A percentile compares a stretch with the other conserved stretches of the same genome.
These are phyloP conservation scores for Hippocampus barbouri DNA, from an alignment of 2,113 vertebrate genomes.

Conservation along the genomic window DNA sequence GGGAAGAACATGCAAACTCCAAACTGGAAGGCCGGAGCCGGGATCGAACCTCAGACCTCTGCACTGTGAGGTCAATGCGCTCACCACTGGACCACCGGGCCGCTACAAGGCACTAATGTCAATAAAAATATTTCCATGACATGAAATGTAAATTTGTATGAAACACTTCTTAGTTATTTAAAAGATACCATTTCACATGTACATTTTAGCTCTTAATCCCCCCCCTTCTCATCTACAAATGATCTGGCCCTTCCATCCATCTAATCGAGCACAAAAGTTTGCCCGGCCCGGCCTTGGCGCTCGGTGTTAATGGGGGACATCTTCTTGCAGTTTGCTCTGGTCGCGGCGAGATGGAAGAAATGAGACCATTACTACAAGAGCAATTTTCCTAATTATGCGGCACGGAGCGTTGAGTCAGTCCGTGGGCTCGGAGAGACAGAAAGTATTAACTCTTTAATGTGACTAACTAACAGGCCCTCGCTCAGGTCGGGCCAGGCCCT, in stretches of 20 bases:
- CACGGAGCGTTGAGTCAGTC: slow-evolving; percentile 75
- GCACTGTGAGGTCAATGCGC: too few relatives aligned
- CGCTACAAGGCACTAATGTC: too few relatives aligned
- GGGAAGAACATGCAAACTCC: too few relatives aligned
- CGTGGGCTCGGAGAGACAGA: slow-evolving; percentile 60
- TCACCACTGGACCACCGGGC: too few relatives aligned
- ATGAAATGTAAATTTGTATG: too few relatives aligned
- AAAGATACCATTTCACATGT: too few relatives aligned
- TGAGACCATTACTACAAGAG: slow-evolving; percentile 83
- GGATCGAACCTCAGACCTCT: too few relatives aligned
- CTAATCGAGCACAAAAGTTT: neutral
- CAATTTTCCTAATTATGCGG: slow-evolving; percentile 86
- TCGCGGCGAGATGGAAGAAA: slow-evolving; percentile 77
- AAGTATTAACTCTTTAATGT: slow-evolving; percentile 71
- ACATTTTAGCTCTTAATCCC: too few relatives aligned
- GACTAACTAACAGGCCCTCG: slow-evolving; percentile 55
- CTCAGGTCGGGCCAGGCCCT: slow-evolving; percentile 40
- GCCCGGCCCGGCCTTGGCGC: slow-evolving; percentile 70
- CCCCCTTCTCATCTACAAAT: neutral
- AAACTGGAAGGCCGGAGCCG: too few relatives aligned
- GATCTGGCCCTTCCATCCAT: neutral
- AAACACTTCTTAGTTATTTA: too few relatives aligned
- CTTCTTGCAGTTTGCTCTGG: slow-evolving; percentile 86
- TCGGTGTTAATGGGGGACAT: slow-evolving; percentile 80
- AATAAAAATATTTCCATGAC: too few relatives aligned